Conservation (phyloP, 2,888 invertebrate genomes). For the Arctia plantaginis region DNA sequence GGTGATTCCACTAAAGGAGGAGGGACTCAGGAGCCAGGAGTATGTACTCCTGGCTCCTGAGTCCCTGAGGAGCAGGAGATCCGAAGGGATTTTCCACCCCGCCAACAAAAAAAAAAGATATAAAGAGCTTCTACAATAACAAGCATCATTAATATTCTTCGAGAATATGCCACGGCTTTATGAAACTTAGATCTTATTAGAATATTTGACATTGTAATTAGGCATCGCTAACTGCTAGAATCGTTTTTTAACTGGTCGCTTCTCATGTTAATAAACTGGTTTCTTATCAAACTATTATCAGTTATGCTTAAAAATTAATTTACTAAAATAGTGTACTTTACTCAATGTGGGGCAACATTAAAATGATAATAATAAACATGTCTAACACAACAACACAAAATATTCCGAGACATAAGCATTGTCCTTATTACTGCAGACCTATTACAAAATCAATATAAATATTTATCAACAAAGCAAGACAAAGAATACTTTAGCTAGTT, state of each 20-base stretch:
- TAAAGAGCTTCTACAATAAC: too few species aligned
- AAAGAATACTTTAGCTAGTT: constrained; percentile 36
- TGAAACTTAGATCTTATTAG: background rate
- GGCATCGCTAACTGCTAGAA: background rate
- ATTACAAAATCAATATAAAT: constrained; percentile 17
- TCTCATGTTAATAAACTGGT: background rate
- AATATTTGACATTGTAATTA: background rate
- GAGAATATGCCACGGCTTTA: too few species aligned
- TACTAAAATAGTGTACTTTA: background rate
- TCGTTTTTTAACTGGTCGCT: background rate
- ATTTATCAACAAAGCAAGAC: constrained; percentile 29
- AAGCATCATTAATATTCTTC: too few species aligned
- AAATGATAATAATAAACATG: background rate
- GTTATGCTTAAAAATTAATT: background rate
- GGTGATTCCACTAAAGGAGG: too few species aligned
- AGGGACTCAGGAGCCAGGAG: too few species aligned
- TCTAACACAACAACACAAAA: background rate
- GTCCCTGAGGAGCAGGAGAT: too few species aligned
- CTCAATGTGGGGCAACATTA: background rate
- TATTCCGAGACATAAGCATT: background rate
- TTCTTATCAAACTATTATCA: background rate
- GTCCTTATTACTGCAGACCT: background rate
- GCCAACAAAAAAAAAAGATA: too few species aligned
- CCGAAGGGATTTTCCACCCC: too few species aligned
- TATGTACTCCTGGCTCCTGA: too few species aligned